Base-by-base conservation (phyloP, 2,888 invertebrate species). In the Drosophila algonquin region DNA sequence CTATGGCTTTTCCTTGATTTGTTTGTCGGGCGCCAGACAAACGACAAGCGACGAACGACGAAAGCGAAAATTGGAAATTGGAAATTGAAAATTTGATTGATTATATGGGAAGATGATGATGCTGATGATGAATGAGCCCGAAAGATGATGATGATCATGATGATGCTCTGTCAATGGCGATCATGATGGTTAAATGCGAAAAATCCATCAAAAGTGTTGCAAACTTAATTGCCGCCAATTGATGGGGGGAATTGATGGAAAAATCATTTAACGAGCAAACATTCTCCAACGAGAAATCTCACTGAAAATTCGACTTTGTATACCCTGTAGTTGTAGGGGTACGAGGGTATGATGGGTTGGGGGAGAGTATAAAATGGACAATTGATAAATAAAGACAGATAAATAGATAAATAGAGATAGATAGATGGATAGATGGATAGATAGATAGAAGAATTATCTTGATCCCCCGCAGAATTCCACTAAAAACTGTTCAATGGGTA, bases 211-310 rank as follows among this genome's bases (percentile, higher is more conserved):
- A n/a, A 46, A 45, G 44, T 56, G 62, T 48, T 58, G 64, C 63
- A 56, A 51, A 56, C 62, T 61, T 72, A 79, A 79, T 80, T 79
- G 75, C 65, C 52, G 75, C 27, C 80, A 79, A 80, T 80, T 80
- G 75, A 44, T 50, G 50, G 53, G 68, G 51, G 46, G 61, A 63
- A 63, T 72, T 60, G 27, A 58, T 52, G 27, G 51, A 27, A 56
- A 32, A 54, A 63, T 21, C 40, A 63, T 30, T 61, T 55, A 14
- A 60, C 46, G 7, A 53, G 50, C 24, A 14, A 44, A 16, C 45
- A 68, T 40, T 50, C 54, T n/a, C 30, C 30, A 65, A 54, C 45
- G 6, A 47, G 48, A 51, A 67, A 70, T 64, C 78, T 63, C 78
- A 56, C 18, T 16, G 52, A 56, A 63, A 56, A 61, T 67, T 64